Evolutionary conservation across 23 tunicate species (phyloP).

Genomic region (Clavelina lepadiformis): DNA sequence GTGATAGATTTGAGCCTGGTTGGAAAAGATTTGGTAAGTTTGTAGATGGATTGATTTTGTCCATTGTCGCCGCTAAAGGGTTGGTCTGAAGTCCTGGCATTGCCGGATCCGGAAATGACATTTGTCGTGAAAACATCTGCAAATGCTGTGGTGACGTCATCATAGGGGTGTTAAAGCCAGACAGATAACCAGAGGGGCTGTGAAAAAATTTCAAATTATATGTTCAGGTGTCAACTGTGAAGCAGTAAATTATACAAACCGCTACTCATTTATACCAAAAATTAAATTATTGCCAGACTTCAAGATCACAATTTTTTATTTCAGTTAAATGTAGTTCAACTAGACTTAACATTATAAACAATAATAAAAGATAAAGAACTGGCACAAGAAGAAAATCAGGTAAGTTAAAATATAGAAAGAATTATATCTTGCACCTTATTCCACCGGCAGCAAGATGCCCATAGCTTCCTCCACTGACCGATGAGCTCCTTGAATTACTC

Average conservation of each 20-base stretch:
- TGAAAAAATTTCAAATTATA: conserved; percentile 11
- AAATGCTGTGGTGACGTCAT: conserved; percentile 62
- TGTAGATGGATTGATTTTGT: not conserved
- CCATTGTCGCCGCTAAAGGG: conserved; percentile 2
- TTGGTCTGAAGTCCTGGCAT: not conserved
- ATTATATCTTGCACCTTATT: conserved; percentile 66
- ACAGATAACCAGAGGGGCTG: conserved; percentile 49
- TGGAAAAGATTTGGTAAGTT: conserved; percentile 17
- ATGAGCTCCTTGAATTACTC: conserved; percentile 66
- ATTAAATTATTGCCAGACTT: too few relatives aligned
- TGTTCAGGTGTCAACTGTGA: too few relatives aligned
- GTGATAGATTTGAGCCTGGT: conserved; percentile 1
- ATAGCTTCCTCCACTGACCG: conserved; percentile 89
- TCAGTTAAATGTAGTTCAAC: not conserved
- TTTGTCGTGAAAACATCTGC: conserved; percentile 23
- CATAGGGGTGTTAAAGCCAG: conserved; percentile 45
- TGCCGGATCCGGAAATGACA: conserved; percentile 12
- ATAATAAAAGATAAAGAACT: too few relatives aligned
- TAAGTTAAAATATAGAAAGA: too few relatives aligned
- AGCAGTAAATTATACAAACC: too few relatives aligned
- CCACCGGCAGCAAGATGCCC: conserved; percentile 79
- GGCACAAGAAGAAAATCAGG: too few relatives aligned
- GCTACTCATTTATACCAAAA: too few relatives aligned
- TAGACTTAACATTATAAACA: too few relatives aligned
- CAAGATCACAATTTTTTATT: too few relatives aligned